Conservation (phyloP, 2,888 invertebrate species). For the Proisotoma minuta region DNA sequence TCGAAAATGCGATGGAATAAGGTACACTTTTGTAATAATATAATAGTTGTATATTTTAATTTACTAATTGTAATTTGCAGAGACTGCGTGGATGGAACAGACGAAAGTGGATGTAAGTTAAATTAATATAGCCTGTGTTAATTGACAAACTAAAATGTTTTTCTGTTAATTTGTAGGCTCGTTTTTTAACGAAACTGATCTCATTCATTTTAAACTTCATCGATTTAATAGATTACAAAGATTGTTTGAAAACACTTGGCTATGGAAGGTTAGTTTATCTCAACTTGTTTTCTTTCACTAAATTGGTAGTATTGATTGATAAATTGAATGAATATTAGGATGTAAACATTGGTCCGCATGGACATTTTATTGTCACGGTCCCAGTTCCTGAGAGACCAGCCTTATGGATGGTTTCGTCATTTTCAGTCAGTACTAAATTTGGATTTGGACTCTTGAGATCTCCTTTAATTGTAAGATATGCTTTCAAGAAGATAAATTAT, state of each 20-base stretch:
- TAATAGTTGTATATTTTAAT: too few species aligned
- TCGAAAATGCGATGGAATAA: constrained; percentile 69
- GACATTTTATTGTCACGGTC: constrained; percentile 77
- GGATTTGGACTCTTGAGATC: constrained; percentile 82
- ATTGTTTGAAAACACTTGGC: constrained; percentile 91
- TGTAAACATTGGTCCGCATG: constrained; percentile 86
- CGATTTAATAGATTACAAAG: constrained; percentile 82
- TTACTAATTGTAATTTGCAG: constrained; percentile 47
- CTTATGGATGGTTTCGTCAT: constrained; percentile 89
- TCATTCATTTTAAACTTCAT: constrained; percentile 70
- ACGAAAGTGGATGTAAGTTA: constrained; percentile 69
- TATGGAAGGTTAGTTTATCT: too few species aligned
- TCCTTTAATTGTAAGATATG: constrained; percentile 63
- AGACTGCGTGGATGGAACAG: constrained; percentile 81
- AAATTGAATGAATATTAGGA: too few species aligned
- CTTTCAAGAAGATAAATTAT: not conserved
- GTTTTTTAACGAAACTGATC: constrained; percentile 63
- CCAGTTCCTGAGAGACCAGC: constrained; percentile 79
- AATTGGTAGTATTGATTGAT: too few species aligned
- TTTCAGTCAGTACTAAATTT: constrained; percentile 77
- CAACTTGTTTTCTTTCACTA: too few species aligned
- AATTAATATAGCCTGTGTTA: not conserved
- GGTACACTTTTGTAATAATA: too few species aligned
- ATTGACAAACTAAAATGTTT: constrained; percentile 7
- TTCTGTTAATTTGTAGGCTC: constrained; percentile 53